Percentiles rank a stretch among this genome's conserved stretches.
Evolutionary conservation across 2,113 vertebrate species (phyloP).

Genomic region (Phoxinus phoxinus): DNA sequence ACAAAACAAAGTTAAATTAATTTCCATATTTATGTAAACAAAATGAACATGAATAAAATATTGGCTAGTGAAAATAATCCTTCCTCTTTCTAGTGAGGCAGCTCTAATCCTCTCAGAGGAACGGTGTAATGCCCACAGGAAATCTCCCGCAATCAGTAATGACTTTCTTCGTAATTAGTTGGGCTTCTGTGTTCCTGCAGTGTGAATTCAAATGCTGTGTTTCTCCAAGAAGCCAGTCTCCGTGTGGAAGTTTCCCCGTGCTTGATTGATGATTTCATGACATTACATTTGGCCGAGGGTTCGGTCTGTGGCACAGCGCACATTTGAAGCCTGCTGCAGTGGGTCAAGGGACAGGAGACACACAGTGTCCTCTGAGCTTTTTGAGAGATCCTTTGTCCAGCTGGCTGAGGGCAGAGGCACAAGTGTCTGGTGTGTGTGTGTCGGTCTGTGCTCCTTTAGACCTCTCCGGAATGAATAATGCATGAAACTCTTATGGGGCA

Average conservation of each 20-base stretch:
- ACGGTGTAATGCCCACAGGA: slow-evolving; percentile 44
- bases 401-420: slow-evolving; percentile 33
- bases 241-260: not conserved
- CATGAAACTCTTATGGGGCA: slow-evolving; percentile 47
- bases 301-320: not conserved
- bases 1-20: slow-evolving; percentile 34
- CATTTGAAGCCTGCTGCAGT: slow-evolving; percentile 5
- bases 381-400: slow-evolving; percentile 6
- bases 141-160: slow-evolving; percentile 48
- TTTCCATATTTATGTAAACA: slow-evolving; percentile 54
- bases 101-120: slow-evolving; percentile 49
- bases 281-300: slow-evolving; percentile 8
- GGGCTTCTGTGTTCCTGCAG: slow-evolving; percentile 44
- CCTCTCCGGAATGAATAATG: slow-evolving; percentile 46
- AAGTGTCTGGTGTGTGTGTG: slow-evolving; percentile 31
- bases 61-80: slow-evolving; percentile 39
- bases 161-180: slow-evolving; percentile 47
- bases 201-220: slow-evolving; percentile 10
- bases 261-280: slow-evolving; percentile 2
- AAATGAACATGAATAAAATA: slow-evolving; percentile 49
- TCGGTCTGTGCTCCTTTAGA: slow-evolving; percentile 10
- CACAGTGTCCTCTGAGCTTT: not conserved
- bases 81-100: slow-evolving; percentile 50
- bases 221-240: not conserved
- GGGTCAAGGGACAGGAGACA: slow-evolving; percentile 14